Base-by-base conservation (phyloP, 2,113 vertebrate genomes). In the Coryphaenoides rupestris region DNA sequence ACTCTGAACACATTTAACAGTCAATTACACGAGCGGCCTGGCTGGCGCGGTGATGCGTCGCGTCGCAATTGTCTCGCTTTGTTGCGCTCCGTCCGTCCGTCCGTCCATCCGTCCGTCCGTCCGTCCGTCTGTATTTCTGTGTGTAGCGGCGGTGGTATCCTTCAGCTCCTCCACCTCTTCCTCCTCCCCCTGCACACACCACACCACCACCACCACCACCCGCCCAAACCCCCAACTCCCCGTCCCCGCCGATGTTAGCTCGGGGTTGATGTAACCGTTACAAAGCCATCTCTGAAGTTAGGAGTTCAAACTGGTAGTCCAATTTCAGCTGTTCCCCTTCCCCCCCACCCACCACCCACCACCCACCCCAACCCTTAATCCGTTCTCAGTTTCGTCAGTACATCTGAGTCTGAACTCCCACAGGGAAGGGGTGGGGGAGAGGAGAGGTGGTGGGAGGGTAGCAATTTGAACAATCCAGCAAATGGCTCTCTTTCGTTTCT, bases 1-100 rank as follows among this genome's bases (percentile, higher is more conserved):
- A 98, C 91, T 93, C 90, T 93, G 88, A 94, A 93, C 90, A 94
- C 92, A 92, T 93, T 93, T 93, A 92, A 91, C 89, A 92, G 92
- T 91, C 93, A 93, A 92, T 91, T 85, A 88, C 89, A 92, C 92
- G 91, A 93, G 91, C 87, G 81, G 76, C 33, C 79, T n/a, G n/a
- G n/a, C n/a, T n/a, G n/a, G n/a, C n/a, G n/a, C n/a, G n/a, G n/a
- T n/a, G n/a, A n/a, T n/a, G 83, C 79, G 74, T 78, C 66, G 60
- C 92, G 92, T 87, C 81, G 73, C 88, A 72, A n/a, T 79, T 63
- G 45, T 55, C 76, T 68, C 77, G 82, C 86, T 86, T 87, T n/a
- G n/a, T n/a, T n/a, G n/a, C n/a, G n/a, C n/a, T n/a, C n/a, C n/a
- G n/a, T n/a, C n/a, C n/a, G n/a, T n/a, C n/a, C n/a, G n/a, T n/a